Conservation (phyloP, 2,113 vertebrate genomes). For the Sinocyclocheilus anshuiensis region DNA sequence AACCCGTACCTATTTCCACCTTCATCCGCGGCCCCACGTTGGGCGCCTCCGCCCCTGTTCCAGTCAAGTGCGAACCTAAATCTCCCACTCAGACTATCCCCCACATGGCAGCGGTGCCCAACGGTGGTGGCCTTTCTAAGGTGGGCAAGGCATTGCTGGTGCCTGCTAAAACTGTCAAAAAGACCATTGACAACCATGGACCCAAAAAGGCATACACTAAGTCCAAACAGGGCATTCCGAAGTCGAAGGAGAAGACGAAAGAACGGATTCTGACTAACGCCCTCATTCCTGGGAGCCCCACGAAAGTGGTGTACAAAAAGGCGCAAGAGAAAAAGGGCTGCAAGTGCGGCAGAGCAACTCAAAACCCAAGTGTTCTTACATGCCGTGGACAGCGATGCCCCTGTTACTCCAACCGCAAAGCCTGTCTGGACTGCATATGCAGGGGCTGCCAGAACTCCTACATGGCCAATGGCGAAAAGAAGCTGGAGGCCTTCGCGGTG, state of each 20-base stretch:
- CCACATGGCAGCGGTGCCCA: slow-evolving; percentile 88
- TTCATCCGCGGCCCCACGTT: slow-evolving; percentile 84
- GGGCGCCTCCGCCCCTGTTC: slow-evolving; percentile 80
- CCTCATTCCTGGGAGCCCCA: slow-evolving; percentile 89
- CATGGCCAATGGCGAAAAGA: slow-evolving; percentile 95
- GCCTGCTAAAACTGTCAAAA: slow-evolving; percentile 90
- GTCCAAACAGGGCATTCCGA: slow-evolving; percentile 89
- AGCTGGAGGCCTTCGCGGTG: slow-evolving; percentile 98
- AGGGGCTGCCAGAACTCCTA: too few relatives aligned
- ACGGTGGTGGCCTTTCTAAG: slow-evolving; percentile 90
- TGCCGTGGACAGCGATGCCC: slow-evolving; percentile 99
- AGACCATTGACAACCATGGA: slow-evolving; percentile 90
- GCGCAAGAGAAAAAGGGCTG: slow-evolving; percentile 98
- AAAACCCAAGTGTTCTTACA: slow-evolving; percentile 99
- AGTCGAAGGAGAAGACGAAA: slow-evolving; percentile 90
- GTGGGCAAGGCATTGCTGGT: slow-evolving; percentile 90
- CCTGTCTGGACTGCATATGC: slow-evolving; percentile 83
- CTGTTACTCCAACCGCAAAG: slow-evolving; percentile 99
- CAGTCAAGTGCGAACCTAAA: slow-evolving; percentile 85
- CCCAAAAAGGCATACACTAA: slow-evolving; percentile 95
- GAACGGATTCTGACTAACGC: slow-evolving; percentile 85
- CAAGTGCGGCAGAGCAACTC: slow-evolving; percentile 97
- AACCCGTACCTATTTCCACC: slow-evolving; percentile 92
- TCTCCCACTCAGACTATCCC: slow-evolving; percentile 67
- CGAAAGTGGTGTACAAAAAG: slow-evolving; percentile 97